Evolutionary conservation across 2,888 invertebrate species (phyloP), one percentile per base, ranked within the genome.

Genomic region (Oxyscelio sp.): DNA sequence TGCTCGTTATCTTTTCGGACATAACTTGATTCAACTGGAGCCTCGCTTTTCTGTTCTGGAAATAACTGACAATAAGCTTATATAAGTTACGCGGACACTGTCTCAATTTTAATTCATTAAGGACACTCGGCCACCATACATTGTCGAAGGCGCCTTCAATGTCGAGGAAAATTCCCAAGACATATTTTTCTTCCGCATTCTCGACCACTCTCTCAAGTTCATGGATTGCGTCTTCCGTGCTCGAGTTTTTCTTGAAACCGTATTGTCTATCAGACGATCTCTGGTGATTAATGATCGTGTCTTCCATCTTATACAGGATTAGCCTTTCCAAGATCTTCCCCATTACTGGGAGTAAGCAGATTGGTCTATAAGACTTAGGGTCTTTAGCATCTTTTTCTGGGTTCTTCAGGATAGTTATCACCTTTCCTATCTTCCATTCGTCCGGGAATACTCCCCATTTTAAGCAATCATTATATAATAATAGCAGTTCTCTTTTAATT

Each of bases 261-360:
- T 45, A 61, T 19, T 79, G 79, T 4, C 9, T 0, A 4, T 43
- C 22, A 8, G 78, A 59, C 0, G 15, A 1, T 52, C 61, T 59
- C 4, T 45, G 15, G 6, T 61, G 38, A 9, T 50, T 38, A 0
- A 40, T 58, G 0, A n/a, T n/a, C n/a, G 54, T 40, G 13, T 5
- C 45, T 6, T 24, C 1, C n/a, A 77, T 1, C 38, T 24, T 66
- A 4, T 11, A 8, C 19, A 63, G 6, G 0, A 86, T 66, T 3
- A 86, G 6, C 15, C 40, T n/a, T 22, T 85, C 83, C 8, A 87
- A 40, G 0, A 70, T 11, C 19, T 87, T 83, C 0, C 85, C 80
- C 3, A 73, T 0, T 0, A 79, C 50, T 3, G 85, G 43, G 0
- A 87, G 74, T 0, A 87, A 65, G 38, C 86, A 82, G 0, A 86